phyloP scores from a whole-genome alignment of 2,888 invertebrate species.

The Aquatica leii region DNA sequence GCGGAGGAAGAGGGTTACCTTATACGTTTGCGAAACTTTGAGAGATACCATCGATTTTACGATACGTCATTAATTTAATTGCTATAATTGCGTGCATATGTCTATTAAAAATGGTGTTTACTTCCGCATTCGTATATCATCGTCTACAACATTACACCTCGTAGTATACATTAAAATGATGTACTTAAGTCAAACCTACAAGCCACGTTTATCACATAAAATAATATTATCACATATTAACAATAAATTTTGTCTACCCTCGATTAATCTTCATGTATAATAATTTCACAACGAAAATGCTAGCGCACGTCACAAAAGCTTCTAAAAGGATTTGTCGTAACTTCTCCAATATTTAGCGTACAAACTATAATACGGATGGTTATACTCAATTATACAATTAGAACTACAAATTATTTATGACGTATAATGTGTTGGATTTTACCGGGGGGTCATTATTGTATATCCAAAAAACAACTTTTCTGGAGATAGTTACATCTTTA shows the following conservation, averaged over 20 bases:
- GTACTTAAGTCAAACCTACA: not conserved
- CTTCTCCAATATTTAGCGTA: not conserved
- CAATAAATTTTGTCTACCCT: constrained; percentile 7
- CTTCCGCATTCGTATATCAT: constrained; percentile 2
- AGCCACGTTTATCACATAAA: constrained; percentile 2
- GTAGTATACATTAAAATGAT: constrained; percentile 16
- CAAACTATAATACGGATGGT: not conserved
- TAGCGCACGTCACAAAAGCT: not conserved
- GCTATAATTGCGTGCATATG: constrained; percentile 29
- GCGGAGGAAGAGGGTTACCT: not conserved
- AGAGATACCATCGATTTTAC: constrained; percentile 30
- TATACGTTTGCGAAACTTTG: constrained; percentile 14
- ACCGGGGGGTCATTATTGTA: no score
- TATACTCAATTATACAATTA: constrained; percentile 8
- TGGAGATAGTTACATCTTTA: no score
- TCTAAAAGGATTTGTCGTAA: constrained; percentile 4
- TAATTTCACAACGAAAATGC: not conserved
- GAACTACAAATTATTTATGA: constrained; percentile 8
- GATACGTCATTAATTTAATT: constrained; percentile 20
- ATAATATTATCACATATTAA: no score
- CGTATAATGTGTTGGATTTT: not conserved
- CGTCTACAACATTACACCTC: constrained; percentile 28
- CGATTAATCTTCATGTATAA: not conserved
- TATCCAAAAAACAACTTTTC: no score
- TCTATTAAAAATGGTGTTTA: constrained; percentile 25